These are phyloP conservation scores for Hippocampus comes DNA, from an alignment of 2,113 vertebrate species.

Conservation along the genomic window DNA sequence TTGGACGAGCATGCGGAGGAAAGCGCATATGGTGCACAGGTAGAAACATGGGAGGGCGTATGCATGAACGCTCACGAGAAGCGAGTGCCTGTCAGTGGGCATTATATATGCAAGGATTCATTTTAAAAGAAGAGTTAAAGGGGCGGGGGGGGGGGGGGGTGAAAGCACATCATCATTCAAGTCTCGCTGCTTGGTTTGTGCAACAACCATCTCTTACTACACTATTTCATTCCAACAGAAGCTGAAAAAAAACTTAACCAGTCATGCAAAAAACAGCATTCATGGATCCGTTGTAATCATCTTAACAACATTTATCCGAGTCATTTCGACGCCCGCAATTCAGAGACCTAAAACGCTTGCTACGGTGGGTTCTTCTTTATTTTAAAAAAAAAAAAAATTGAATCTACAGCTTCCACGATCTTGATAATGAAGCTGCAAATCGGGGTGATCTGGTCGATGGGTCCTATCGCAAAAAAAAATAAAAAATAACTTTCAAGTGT, in stretches of 20 bases:
- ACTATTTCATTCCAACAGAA: too few relatives aligned
- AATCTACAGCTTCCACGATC: background rate
- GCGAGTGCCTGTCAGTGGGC: slow-evolving; percentile 6
- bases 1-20: slow-evolving; percentile 4
- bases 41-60: background rate
- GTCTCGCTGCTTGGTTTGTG: too few relatives aligned
- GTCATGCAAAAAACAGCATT: too few relatives aligned
- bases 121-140: slow-evolving; percentile 9
- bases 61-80: slow-evolving; percentile 15
- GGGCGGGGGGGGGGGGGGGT: slow-evolving; percentile 17
- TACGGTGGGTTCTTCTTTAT: background rate
- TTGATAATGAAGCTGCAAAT: slow-evolving; percentile 14
- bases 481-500: slow-evolving; percentile 14
- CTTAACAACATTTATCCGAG: too few relatives aligned
- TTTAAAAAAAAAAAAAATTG: background rate
- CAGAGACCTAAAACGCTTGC: background rate
- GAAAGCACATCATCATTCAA: too few relatives aligned
- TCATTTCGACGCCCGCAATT: too few relatives aligned
- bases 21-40: slow-evolving; percentile 14
- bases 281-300: too few relatives aligned
- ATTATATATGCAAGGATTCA: slow-evolving; percentile 11
- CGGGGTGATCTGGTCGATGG: background rate
- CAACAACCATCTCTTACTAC: too few relatives aligned
- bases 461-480: slow-evolving; percentile 1
- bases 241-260: too few relatives aligned